A percentile compares a stretch with the other conserved stretches of the same genome.
phyloP scores from a whole-genome alignment of 1,140 invertebrate species.

The Stegodyphus dumicola region DNA sequence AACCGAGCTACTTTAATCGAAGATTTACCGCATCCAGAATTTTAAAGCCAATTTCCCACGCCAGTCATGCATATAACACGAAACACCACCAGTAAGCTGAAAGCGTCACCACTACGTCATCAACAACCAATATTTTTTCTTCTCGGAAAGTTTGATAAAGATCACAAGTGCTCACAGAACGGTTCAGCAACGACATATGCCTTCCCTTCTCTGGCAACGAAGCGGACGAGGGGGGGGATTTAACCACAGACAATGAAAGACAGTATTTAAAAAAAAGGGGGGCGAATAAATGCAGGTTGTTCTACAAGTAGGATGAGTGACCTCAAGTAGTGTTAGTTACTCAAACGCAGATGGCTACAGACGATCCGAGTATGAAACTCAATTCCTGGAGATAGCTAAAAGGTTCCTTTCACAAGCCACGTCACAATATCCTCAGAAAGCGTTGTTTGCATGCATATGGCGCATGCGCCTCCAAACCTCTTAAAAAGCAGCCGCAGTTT shows the following conservation, averaged over 20 bases:
- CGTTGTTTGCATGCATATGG: conserved; percentile 3
- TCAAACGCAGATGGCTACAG: conserved; percentile 13
- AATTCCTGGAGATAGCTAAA: conserved; percentile 17
- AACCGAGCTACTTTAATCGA: too few species aligned
- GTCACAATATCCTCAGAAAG: conserved; percentile 23
- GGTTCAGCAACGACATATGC: too few species aligned
- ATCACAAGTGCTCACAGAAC: too few species aligned
- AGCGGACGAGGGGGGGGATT: too few species aligned
- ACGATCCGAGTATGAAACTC: conserved; percentile 6
- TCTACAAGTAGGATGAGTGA: conserved; percentile 35
- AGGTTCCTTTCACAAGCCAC: conserved; percentile 5
- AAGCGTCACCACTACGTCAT: too few species aligned
- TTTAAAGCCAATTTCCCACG: too few species aligned
- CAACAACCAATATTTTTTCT: background rate
- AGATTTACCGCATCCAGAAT: too few species aligned
- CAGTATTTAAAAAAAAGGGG: conserved; percentile 1
- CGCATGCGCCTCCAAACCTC: conserved; percentile 6
- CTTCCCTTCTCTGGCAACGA: too few species aligned
- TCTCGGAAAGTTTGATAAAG: conserved; percentile 31
- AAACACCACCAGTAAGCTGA: too few species aligned
- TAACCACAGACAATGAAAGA: too few species aligned
- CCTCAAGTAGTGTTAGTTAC: conserved; percentile 47
- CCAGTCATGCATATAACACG: too few species aligned
- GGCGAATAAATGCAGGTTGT: conserved; percentile 40
- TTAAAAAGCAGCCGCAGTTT: background rate